phyloP scores from a whole-genome alignment of 2,113 vertebrate species.

The Notechis scutatus region DNA sequence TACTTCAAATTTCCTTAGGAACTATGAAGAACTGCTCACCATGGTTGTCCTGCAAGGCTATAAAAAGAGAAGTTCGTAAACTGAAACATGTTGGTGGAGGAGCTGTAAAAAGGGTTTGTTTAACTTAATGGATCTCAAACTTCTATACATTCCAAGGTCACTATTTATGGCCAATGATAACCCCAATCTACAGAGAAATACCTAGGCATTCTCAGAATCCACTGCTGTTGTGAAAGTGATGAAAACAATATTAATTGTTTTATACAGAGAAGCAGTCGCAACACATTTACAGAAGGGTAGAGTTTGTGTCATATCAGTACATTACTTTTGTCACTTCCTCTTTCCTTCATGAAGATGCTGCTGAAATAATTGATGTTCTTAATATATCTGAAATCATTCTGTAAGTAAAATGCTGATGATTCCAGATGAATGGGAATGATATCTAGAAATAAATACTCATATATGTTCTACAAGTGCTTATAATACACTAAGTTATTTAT shows the following conservation, averaged over 20 bases:
- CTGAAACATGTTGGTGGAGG: constrained; percentile 86
- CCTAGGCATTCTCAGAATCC: background rate
- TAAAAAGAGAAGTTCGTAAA: constrained; percentile 76
- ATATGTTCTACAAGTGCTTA: background rate
- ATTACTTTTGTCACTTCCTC: background rate
- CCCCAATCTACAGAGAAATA: background rate
- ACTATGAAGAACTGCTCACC: constrained; percentile 78
- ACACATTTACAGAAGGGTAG: background rate
- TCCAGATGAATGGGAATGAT: background rate
- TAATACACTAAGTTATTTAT: background rate
- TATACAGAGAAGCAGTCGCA: background rate
- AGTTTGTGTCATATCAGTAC: background rate
- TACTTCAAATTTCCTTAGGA: constrained; percentile 79
- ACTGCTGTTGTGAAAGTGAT: background rate
- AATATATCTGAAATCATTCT: background rate
- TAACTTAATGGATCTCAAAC: background rate
- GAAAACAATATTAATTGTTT: background rate
- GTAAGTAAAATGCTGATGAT: background rate
- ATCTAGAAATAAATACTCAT: background rate
- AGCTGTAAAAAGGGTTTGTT: constrained; percentile 87
- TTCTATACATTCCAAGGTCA: background rate
- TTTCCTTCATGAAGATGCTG: background rate
- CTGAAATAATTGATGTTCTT: background rate
- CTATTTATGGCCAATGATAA: background rate
- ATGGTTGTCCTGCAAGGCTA: constrained; percentile 83